Conservation (phyloP, 2,113 vertebrate genomes). For the Pituophis catenifer region DNA sequence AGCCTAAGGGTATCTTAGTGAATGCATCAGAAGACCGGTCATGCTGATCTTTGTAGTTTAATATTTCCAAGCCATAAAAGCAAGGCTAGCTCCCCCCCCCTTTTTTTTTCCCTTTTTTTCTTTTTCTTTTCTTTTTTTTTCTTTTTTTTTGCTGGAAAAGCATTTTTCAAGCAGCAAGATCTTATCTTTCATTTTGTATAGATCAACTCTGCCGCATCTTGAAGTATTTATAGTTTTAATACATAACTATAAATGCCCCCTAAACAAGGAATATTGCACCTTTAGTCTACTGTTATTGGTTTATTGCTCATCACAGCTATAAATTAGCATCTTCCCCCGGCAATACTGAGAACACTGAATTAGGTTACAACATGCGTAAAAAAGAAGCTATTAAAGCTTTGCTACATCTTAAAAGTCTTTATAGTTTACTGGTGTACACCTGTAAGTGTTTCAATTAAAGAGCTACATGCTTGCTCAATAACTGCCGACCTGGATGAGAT, state of each 20-base stretch:
- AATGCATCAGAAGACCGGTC: constrained; percentile 20
- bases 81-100: constrained; percentile 1
- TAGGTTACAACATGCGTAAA: constrained; percentile 64
- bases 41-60: neutral
- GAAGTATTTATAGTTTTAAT: constrained; percentile 78
- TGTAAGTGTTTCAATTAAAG: constrained; percentile 76
- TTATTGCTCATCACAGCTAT: constrained; percentile 71
- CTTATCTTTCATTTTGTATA: constrained; percentile 64
- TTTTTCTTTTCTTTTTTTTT: neutral
- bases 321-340: constrained; percentile 71
- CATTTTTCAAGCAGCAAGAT: constrained; percentile 49
- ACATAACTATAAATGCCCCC: constrained; percentile 73
- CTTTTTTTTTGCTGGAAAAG: constrained; percentile 27
- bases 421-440: constrained; percentile 66
- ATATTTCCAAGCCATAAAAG: constrained; percentile 33
- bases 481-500: constrained; percentile 65
- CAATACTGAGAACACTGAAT: constrained; percentile 54
- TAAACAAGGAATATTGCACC: constrained; percentile 72
- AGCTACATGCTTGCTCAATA: constrained; percentile 62
- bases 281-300: constrained; percentile 73
- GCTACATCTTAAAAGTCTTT: constrained; percentile 71
- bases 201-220: constrained; percentile 54
- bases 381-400: constrained; percentile 66
- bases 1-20: neutral
- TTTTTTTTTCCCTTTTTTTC: neutral